These are phyloP conservation scores for Esox niger DNA, from an alignment of 2,113 vertebrate species.

Conservation along the genomic window DNA sequence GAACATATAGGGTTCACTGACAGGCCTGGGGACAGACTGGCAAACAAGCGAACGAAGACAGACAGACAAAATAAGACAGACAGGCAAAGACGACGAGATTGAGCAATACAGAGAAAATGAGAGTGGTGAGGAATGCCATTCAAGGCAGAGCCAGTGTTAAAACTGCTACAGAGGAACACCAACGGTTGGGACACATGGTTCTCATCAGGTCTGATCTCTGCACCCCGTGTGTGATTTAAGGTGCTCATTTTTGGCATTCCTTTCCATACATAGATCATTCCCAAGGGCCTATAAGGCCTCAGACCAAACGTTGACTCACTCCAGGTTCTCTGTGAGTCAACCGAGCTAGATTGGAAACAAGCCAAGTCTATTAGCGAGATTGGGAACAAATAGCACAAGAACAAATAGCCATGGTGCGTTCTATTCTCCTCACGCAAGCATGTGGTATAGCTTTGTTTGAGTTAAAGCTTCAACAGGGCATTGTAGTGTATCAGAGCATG, in stretches of 20 bases:
- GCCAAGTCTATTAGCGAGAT: conserved; percentile 9
- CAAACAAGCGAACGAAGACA: too few relatives aligned
- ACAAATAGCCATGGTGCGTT: conserved; percentile 36
- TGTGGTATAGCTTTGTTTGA: neutral
- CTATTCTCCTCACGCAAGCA: conserved; percentile 15
- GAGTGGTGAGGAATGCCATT: conserved; percentile 63
- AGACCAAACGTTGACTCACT: conserved; percentile 38
- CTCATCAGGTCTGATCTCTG: conserved; percentile 41
- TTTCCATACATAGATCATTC: conserved; percentile 49
- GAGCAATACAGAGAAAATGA: conserved; percentile 29
- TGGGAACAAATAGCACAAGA: conserved; percentile 15
- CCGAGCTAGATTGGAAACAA: conserved; percentile 40
- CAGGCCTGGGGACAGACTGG: conserved; percentile 14
- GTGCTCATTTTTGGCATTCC: conserved; percentile 62
- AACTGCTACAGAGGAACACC: conserved; percentile 37
- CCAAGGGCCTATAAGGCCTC: conserved; percentile 36
- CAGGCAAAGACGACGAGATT: neutral
- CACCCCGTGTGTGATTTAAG: conserved; percentile 53
- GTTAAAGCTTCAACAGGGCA: neutral
- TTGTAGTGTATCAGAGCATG: neutral
- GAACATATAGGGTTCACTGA: conserved; percentile 50
- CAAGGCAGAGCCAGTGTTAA: conserved; percentile 31
- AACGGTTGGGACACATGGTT: conserved; percentile 53
- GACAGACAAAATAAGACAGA: neutral
- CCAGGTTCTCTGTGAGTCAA: conserved; percentile 14